Base-by-base conservation (phyloP, 1,140 invertebrate species). In the Laodelphax striatellus region DNA sequence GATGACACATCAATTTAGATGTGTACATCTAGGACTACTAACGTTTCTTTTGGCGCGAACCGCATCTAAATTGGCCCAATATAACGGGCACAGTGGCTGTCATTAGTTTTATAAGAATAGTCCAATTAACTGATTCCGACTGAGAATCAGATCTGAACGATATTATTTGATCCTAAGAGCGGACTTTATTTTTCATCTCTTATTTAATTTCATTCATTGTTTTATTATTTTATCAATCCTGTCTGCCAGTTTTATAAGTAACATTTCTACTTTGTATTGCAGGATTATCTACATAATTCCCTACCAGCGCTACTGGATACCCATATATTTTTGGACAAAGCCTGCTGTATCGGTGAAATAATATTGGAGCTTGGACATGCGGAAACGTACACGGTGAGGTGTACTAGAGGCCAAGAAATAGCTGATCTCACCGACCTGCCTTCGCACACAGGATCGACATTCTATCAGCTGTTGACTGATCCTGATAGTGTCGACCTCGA, bases 401-500 rank as follows among this genome's bases (percentile, higher is more conserved):
- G 77, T 34, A 73, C 74, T 52, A 73, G 77, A 56, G 78, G 74
- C 64, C 77, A 79, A 67, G 65, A 68, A 17, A 55, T 69, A 5
- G 72, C 75, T 55, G 77, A 83, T 66, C 67, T 77, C 16, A 72
- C 73, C 44, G 76, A 80, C 64, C 73, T 84, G 24, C 81, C 82
- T 3, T 77, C 78, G 62, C 79, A 80, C 64, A 75, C 79, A 44
- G 81, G 82, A n/a, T 83, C 82, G 2, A 79, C 80, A 4, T 71
- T 85, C 11, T 82, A 83, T 63, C 77, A 80, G 66, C 73, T 85
- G 17, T 68, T 84, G 38, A 77, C 77, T 5, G 78, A 82, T 67
- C 81, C 83, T 13, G 82, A 85, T 71, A 76, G 75, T 64, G 80
- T 84, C 1, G 72, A 75, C 62, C 69, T 85, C 41, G 82, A 83